Evolutionary conservation across 2,797 vertebrate genomes (phyloP).

Genomic region (Hoplostethus atlanticus): DNA sequence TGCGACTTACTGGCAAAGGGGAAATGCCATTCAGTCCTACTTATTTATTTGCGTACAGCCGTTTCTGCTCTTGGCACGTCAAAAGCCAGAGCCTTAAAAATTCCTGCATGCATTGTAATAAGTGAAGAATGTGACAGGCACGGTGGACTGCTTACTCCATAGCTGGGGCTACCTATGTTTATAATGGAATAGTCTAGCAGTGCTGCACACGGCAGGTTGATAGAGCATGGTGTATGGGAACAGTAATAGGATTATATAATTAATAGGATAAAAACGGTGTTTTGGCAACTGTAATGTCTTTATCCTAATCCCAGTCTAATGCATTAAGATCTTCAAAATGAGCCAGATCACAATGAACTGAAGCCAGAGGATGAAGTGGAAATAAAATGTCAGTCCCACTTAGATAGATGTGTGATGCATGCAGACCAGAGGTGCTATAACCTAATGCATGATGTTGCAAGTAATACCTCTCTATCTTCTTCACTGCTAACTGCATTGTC

Average conservation of each 20-base stretch:
- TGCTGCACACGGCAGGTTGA: slow-evolving; percentile 1
- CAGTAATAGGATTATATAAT: background rate
- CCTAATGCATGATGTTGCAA: background rate
- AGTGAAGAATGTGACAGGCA: slow-evolving; percentile 5
- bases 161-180: slow-evolving; percentile 19
- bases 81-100: slow-evolving; percentile 17
- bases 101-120: slow-evolving; percentile 8
- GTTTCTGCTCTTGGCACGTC: slow-evolving; percentile 12
- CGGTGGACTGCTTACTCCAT: background rate
- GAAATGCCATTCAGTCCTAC: background rate
- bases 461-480: background rate
- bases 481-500: background rate
- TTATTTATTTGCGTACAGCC: background rate
- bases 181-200: background rate
- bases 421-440: background rate
- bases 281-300: background rate
- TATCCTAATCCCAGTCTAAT: background rate
- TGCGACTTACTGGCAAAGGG: slow-evolving; percentile 2
- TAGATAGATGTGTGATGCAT: background rate
- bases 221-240: background rate
- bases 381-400: background rate
- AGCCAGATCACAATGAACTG: background rate
- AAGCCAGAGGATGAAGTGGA: background rate
- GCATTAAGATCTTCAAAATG: background rate
- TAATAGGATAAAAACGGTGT: background rate